Conservation (phyloP, 2,113 vertebrate genomes). For the Apteryx owenii region DNA sequence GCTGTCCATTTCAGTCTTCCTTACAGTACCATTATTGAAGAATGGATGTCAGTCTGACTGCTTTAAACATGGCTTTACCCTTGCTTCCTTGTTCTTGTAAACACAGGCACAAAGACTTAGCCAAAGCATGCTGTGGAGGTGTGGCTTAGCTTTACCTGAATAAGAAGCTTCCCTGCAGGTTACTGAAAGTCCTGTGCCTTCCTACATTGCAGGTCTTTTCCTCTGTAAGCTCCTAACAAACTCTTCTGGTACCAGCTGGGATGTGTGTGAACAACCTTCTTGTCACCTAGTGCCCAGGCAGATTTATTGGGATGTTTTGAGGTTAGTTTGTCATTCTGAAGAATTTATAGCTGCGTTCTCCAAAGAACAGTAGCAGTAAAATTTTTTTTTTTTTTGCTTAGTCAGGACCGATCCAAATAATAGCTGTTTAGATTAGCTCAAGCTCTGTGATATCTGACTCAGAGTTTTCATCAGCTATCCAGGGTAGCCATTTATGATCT, state of each 20-base stretch:
- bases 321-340: neutral
- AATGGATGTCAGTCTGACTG: neutral
- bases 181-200: neutral
- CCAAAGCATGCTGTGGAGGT: neutral
- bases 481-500: neutral
- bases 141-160: neutral
- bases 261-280: neutral
- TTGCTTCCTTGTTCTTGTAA: neutral
- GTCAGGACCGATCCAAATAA: neutral
- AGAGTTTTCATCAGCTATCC: neutral
- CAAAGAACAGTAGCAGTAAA: neutral
- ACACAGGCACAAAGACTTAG: neutral
- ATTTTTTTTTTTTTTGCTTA: neutral
- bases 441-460: neutral
- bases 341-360: neutral
- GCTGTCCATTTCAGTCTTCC: neutral
- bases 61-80: neutral
- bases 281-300: neutral
- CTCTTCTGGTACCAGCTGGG: neutral
- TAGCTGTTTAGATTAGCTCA: neutral
- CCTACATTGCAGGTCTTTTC: neutral
- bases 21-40: neutral
- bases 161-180: neutral
- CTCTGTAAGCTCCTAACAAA: neutral
- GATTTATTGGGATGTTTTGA: neutral